Evolutionary conservation across 2,113 vertebrate species (phyloP), one percentile per base, ranked within the genome.

Genomic region (Monarcha castaneiventris): DNA sequence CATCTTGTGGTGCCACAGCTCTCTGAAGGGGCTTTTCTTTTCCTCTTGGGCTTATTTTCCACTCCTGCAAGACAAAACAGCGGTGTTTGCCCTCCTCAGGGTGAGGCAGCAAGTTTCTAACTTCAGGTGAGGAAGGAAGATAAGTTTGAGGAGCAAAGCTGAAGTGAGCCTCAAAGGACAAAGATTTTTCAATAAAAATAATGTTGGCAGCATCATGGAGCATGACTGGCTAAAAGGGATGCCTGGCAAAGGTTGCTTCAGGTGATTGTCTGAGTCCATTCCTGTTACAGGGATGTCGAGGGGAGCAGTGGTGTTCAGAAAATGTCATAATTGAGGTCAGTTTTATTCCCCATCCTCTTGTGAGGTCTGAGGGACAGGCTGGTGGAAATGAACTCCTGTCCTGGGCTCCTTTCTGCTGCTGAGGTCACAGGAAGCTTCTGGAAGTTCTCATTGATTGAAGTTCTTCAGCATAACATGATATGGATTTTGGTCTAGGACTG

Each of bases 141-240:
- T 9, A 11, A 76, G 13, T 69, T 19, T 25, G 27, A 17, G 29
- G n/a, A 49, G 51, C n/a, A 41, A 64, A 85, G 15, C 37, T 18
- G 0, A 61, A 58, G 37, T 9, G 32, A 87, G 8, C 35, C 66
- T 82, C 13, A 46, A 58, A 37, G 30, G 27, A 16, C 10, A 62
- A 61, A 84, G 17, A 4, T 39, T 71, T 73, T 29, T 30, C 7
- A 14, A 59, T 48, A 39, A 30, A 43, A 78, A 26, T 6, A 0
- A 8, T 16, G 8, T 21, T 81, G 66, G 9, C 1, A 2, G 3
- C 1, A 1, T 7, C 6, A 3, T 1, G 3, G 61, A 22, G 23
- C 54, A 20, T 27, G 37, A 20, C 11, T 33, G 58, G 32, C 4
- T 22, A 4, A 8, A 33, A 16, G 58, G 72, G 14, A 27, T 0